These are phyloP conservation scores for Zaprionus africanus DNA, from an alignment of 1,140 invertebrate species.

Conservation along the genomic window DNA sequence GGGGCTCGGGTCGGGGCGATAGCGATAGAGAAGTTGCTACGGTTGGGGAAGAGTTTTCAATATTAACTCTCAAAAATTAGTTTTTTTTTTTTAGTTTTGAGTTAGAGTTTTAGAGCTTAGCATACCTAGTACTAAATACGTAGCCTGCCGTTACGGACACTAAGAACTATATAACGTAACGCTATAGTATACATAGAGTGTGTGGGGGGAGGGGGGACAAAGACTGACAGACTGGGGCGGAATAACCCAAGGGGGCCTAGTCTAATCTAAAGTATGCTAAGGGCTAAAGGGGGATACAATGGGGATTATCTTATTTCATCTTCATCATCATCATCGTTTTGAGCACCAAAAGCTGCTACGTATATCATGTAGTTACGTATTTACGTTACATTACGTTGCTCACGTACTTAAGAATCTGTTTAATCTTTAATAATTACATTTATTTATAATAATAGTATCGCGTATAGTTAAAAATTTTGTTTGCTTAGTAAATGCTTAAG, in stretches of 20 bases:
- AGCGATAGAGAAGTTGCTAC: conserved; percentile 61
- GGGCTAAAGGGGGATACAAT: conserved; percentile 17
- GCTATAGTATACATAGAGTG: conserved; percentile 71
- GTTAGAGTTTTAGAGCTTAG: conserved; percentile 43
- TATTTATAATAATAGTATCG: conserved; percentile 66
- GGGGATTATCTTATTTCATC: conserved; percentile 35
- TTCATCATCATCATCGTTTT: conserved; percentile 23
- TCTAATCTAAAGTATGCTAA: conserved; percentile 35
- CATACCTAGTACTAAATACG: conserved; percentile 54
- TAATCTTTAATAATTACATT: conserved; percentile 51
- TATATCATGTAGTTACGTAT: conserved; percentile 42
- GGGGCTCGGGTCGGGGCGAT: conserved; percentile 22
- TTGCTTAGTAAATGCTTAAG: conserved; percentile 81
- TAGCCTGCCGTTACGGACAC: conserved; percentile 51
- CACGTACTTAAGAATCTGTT: conserved; percentile 1
- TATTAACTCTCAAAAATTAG: conserved; percentile 33
- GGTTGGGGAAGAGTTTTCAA: conserved; percentile 41
- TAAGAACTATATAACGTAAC: conserved; percentile 76
- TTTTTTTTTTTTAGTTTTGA: conserved; percentile 55
- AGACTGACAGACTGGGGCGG: conserved; percentile 1
- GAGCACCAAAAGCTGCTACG: conserved; percentile 63
- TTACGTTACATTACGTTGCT: conserved; percentile 16
- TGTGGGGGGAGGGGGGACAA: neutral
- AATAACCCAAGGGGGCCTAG: conserved; percentile 26
- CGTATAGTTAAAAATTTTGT: conserved; percentile 73